Conservation (phyloP, 2,797 vertebrate species). For the Gymnodraco acuticeps region DNA sequence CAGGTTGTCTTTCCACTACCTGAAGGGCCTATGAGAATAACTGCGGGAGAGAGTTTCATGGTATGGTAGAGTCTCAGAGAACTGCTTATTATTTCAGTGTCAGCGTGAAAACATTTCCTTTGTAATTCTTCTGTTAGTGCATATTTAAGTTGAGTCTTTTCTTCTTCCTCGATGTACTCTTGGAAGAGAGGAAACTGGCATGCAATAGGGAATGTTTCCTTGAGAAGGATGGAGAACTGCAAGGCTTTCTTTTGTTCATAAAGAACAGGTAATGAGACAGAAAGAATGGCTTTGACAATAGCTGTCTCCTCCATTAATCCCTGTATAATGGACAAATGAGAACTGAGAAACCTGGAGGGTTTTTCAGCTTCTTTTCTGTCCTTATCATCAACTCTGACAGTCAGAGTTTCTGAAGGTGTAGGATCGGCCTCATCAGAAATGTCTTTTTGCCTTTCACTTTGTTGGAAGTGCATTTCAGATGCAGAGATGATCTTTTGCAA, state of each 20-base stretch:
- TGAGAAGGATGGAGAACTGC: conserved; percentile 79
- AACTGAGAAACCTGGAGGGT: conserved; percentile 1
- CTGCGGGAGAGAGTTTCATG: conserved; percentile 72
- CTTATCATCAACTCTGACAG: conserved; percentile 4
- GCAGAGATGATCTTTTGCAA: conserved; percentile 81
- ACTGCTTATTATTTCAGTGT: conserved; percentile 66
- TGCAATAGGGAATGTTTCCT: conserved; percentile 81
- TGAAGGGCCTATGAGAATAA: conserved; percentile 87
- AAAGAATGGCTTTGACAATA: conserved; percentile 80
- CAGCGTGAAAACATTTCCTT: conserved; percentile 69
- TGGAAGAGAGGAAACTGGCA: conserved; percentile 60
- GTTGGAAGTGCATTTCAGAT: conserved; percentile 70
- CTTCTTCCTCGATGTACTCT: conserved; percentile 48
- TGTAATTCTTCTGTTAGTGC: conserved; percentile 79
- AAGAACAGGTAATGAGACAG: conserved; percentile 70
- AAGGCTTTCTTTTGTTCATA: conserved; percentile 64
- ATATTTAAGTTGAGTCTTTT: conserved; percentile 62
- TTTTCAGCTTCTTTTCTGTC: conserved; percentile 31
- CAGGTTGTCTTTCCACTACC: conserved; percentile 90
- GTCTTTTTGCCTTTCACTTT: conserved; percentile 39
- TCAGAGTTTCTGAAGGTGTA: conserved; percentile 13
- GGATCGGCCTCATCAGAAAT: conserved; percentile 28
- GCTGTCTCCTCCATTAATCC: conserved; percentile 83
- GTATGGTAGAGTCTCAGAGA: conserved; percentile 83
- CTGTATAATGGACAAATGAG: conserved; percentile 40